Evolutionary conservation across 35 echinoderm and acorn worm species (phyloP), one percentile per base, ranked within the genome.

Genomic region (Strongylocentrotus purpuratus): DNA sequence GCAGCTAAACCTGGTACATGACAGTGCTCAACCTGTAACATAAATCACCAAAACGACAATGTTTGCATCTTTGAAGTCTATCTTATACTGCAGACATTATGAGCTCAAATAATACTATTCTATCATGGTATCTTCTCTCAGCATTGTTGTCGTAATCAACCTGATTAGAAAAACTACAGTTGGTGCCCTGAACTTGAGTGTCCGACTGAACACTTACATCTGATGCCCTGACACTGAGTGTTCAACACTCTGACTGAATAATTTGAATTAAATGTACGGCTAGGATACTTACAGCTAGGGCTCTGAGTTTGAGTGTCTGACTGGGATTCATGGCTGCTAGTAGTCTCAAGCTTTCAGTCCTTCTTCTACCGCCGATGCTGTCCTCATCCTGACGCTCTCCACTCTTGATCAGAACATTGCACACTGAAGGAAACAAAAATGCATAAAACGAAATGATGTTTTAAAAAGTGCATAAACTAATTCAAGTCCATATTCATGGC

Each of bases 321-420:
- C 86, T 96, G 17, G 98, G 98, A 92, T 97, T 97, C 97, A 99
- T 97, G 0, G 94, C 90, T 20, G 96, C 95, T 45, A 99, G 90
- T 94, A 96, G 97, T 94, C 97, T 78, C 18, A 99, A 94, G 15
- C 90, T 97, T 61, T 99, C 96, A 25, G 97, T 97, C 45, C 98
- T 92, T 47, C 96, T 86, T 33, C 98, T 85, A 28, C 98, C 98
- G 86, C 98, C 98, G 9, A 94, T 48, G 20, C 94, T 99, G 28
- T 97, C 97, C 78, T 98, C 98, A 96, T 99, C 97, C 59, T 99
- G 98, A 31, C 96, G 92, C 59, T 99, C 98, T 47, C 98, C 98
- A 96, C 95, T 97, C 86, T 97, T 91, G 17, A 99, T 97, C 86
- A 99, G 92, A 33, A 70, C 85, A 41, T 94, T 96, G 94, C 98